A percentile compares a stretch with the other conserved stretches of the same genome.
phyloP scores from a whole-genome alignment of 2,888 invertebrate genomes.

The Sphinx pinastri region DNA sequence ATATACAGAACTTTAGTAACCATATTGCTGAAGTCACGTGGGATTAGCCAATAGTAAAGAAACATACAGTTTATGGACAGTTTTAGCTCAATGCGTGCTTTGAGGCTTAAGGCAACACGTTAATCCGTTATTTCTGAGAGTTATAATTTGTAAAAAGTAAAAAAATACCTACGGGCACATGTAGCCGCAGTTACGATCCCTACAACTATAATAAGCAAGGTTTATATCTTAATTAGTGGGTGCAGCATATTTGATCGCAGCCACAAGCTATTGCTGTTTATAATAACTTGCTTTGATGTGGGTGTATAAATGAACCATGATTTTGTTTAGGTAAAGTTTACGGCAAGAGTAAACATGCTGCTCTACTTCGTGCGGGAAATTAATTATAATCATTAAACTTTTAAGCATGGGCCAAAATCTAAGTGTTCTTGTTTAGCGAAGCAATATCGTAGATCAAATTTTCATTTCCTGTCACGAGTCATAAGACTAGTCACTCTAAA shows the following conservation, averaged over 20 bases:
- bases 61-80: too few relatives aligned
- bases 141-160: background rate
- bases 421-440: too few relatives aligned
- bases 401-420: background rate
- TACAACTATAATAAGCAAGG: background rate
- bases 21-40: too few relatives aligned
- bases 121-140: background rate
- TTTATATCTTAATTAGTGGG: constrained; percentile 16
- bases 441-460: background rate
- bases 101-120: too few relatives aligned
- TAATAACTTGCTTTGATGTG: constrained; percentile 17
- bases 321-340: constrained; percentile 21
- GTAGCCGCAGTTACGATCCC: background rate
- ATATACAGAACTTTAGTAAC: too few relatives aligned
- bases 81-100: too few relatives aligned
- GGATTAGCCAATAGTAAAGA: too few relatives aligned
- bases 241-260: background rate
- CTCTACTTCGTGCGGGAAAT: constrained; percentile 17
- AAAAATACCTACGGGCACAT: background rate
- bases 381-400: constrained; percentile 2
- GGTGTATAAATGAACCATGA: constrained; percentile 5
- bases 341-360: constrained; percentile 19
- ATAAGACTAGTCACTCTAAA: background rate
- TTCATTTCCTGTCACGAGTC: background rate
- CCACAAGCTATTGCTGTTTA: constrained; percentile 19